A percentile compares a stretch with the other conserved stretches of the same genome.
Evolutionary conservation across 92 coral and sea anemone species (phyloP).

Genomic region (Nematostella vectensis): DNA sequence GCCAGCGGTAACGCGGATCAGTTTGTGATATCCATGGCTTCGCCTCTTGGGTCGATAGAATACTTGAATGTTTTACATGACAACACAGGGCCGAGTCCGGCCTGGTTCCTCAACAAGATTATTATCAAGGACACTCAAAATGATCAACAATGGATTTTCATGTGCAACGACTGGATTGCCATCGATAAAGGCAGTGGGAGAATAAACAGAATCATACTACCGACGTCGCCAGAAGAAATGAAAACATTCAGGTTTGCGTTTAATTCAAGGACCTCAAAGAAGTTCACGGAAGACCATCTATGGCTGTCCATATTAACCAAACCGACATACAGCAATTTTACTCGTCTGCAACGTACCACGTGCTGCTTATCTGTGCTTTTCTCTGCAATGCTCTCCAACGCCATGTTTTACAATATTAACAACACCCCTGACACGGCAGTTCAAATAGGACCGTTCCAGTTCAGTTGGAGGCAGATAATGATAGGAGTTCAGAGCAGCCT

Average conservation of each 20-base stretch:
- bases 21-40: constrained; percentile 42
- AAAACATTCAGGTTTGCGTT: constrained; percentile 42
- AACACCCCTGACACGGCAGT: constrained; percentile 50
- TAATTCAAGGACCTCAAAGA: constrained; percentile 46
- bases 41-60: constrained; percentile 43
- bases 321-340: constrained; percentile 54
- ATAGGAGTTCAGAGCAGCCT: constrained; percentile 68
- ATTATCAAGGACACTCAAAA: constrained; percentile 36
- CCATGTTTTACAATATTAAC: constrained; percentile 56
- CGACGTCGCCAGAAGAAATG: constrained; percentile 35
- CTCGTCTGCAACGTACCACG: constrained; percentile 74
- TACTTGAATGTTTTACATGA: constrained; percentile 58
- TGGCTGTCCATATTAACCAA: constrained; percentile 79
- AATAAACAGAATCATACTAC: constrained; percentile 50
- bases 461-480: constrained; percentile 62
- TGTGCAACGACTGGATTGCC: constrained; percentile 57
- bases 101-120: constrained; percentile 61
- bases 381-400: constrained; percentile 74
- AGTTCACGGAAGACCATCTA: constrained; percentile 67
- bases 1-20: constrained; percentile 66
- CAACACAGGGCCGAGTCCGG: constrained; percentile 61
- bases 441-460: constrained; percentile 72
- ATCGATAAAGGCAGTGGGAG: constrained; percentile 62
- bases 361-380: constrained; percentile 57
- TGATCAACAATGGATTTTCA: constrained; percentile 36